Evolutionary conservation across 2,888 invertebrate species (phyloP).

Genomic region (Drosophila prolongata): DNA sequence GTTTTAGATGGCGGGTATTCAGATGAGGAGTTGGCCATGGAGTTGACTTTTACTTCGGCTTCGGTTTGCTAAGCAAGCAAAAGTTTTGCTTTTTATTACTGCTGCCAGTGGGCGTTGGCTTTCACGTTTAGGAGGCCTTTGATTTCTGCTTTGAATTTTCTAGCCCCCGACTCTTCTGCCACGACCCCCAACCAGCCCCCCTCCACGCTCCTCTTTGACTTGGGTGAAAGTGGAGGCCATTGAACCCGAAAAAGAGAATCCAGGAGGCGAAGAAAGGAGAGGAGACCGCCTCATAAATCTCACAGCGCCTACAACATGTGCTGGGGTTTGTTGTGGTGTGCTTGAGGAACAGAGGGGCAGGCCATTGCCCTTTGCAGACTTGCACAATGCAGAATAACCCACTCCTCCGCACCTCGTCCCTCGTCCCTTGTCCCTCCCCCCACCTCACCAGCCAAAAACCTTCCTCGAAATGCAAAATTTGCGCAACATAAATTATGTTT

Average conservation of each 20-base stretch:
- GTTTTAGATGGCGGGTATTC: slow-evolving; percentile 11
- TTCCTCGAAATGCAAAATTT: slow-evolving; percentile 59
- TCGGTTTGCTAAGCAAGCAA: slow-evolving; percentile 49
- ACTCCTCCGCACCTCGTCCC: neutral
- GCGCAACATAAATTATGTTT: slow-evolving; percentile 79
- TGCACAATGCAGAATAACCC: slow-evolving; percentile 34
- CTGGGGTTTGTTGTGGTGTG: slow-evolving; percentile 17
- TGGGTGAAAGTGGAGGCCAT: slow-evolving; percentile 57
- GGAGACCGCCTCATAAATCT: slow-evolving; percentile 70
- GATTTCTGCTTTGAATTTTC: slow-evolving; percentile 47
- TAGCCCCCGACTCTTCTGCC: slow-evolving; percentile 23
- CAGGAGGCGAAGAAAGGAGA: slow-evolving; percentile 51
- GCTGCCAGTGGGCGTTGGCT: slow-evolving; percentile 71
- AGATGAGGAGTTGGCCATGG: slow-evolving; percentile 48
- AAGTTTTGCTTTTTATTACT: slow-evolving; percentile 33
- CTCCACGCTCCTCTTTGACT: slow-evolving; percentile 4
- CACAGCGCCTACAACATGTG: slow-evolving; percentile 62
- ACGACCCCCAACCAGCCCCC: neutral
- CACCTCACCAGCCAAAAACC: neutral
- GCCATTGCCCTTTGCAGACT: slow-evolving; percentile 36
- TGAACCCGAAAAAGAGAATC: slow-evolving; percentile 61
- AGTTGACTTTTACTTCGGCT: slow-evolving; percentile 74
- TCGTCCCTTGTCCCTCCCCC: neutral
- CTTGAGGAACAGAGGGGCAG: neutral
- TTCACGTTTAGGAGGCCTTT: slow-evolving; percentile 64